phyloP scores from a whole-genome alignment of 2,888 invertebrate genomes.

The Bellardia pandia region DNA sequence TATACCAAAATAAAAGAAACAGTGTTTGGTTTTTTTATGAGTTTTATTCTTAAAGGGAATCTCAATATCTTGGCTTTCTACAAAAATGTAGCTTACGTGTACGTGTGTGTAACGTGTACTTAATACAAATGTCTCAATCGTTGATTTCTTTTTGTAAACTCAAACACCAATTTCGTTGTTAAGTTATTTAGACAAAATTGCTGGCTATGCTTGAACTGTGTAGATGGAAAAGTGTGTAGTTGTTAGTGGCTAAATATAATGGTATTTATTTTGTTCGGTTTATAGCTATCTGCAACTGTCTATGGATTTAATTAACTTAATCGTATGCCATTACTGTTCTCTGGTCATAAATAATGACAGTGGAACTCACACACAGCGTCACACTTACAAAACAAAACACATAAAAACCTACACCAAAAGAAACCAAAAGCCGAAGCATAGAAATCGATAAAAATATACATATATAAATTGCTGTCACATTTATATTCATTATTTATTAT shows the following conservation, averaged over 20 bases:
- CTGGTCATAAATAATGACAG: conserved; percentile 45
- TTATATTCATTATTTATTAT: conserved; percentile 43
- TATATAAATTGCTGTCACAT: conserved; percentile 43
- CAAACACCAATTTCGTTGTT: no score
- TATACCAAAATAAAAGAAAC: neutral
- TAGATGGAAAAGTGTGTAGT: neutral
- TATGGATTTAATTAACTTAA: conserved; percentile 70
- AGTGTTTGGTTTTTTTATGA: neutral
- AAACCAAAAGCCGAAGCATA: neutral
- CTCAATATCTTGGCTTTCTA: conserved; percentile 22
- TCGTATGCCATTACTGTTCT: conserved; percentile 48
- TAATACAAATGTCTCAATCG: conserved; percentile 64
- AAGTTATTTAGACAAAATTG: no score
- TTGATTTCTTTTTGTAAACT: conserved; percentile 38
- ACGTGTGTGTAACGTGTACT: conserved; percentile 38
- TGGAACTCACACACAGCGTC: neutral
- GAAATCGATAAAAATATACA: conserved; percentile 52
- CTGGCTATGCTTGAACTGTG: neutral
- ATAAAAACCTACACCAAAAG: neutral
- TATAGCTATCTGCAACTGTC: neutral
- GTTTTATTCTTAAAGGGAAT: neutral
- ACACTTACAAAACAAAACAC: no score
- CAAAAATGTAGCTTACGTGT: neutral
- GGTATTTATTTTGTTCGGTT: neutral
- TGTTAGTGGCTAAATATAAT: neutral